A percentile compares a stretch with the other conserved stretches of the same genome.
These are phyloP conservation scores for Sylvicola fuscatus DNA, from an alignment of 2,888 invertebrate genomes.

Conservation along the genomic window DNA sequence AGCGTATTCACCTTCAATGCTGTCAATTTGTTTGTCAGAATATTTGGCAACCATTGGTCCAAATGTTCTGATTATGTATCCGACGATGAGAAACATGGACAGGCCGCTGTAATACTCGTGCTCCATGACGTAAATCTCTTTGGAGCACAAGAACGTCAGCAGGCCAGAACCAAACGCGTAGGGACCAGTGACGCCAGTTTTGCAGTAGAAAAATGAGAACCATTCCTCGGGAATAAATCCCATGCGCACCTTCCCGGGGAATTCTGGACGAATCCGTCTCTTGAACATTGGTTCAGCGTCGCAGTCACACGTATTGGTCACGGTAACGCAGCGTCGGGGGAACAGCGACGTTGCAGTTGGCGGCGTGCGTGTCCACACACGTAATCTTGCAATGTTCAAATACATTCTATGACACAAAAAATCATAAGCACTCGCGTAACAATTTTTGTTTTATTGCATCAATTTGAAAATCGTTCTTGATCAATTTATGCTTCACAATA, in stretches of 20 bases:
- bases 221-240: constrained; percentile 90
- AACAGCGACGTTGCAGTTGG: too few relatives aligned
- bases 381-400: too few relatives aligned
- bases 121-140: constrained; percentile 88
- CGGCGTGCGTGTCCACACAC: too few relatives aligned
- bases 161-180: constrained; percentile 73
- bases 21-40: constrained; percentile 56
- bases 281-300: constrained; percentile 47
- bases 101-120: constrained; percentile 76
- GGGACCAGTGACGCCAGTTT: constrained; percentile 79
- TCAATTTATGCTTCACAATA: too few relatives aligned
- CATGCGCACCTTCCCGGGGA: constrained; percentile 62
- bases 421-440: too few relatives aligned
- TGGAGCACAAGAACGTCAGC: constrained; percentile 69
- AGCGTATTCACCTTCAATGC: constrained; percentile 38
- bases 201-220: constrained; percentile 87
- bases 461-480: too few relatives aligned
- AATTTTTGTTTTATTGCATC: too few relatives aligned
- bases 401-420: too few relatives aligned
- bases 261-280: constrained; percentile 41
- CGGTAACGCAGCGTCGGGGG: too few relatives aligned
- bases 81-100: constrained; percentile 45
- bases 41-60: constrained; percentile 46
- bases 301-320: neutral
- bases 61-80: constrained; percentile 41